phyloP scores from a whole-genome alignment of 2,797 vertebrate species.

The Streptopelia turtur region DNA sequence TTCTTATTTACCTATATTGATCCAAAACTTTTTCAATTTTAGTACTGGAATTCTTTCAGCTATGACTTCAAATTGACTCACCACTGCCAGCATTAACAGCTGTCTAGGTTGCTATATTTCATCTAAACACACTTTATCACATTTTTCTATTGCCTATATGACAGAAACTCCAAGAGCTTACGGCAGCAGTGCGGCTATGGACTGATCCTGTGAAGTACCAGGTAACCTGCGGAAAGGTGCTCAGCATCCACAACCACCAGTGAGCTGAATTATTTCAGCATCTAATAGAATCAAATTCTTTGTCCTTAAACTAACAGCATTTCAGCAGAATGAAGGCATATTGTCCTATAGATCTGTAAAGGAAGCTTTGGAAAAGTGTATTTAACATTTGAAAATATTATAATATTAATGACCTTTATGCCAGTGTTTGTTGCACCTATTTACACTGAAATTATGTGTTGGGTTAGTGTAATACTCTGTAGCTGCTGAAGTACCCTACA shows the following conservation, averaged over 20 bases:
- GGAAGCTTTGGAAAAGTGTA: neutral
- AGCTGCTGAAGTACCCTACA: neutral
- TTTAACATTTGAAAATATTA: neutral
- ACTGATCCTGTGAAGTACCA: neutral
- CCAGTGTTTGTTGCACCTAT: neutral
- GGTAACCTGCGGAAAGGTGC: neutral
- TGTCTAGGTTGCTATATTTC: neutral
- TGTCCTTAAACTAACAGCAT: neutral
- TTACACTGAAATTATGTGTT: neutral
- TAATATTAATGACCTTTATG: neutral
- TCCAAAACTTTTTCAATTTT: slow-evolving; percentile 44
- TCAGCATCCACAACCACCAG: neutral
- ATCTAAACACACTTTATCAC: slow-evolving; percentile 2
- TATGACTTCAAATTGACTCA: slow-evolving; percentile 8
- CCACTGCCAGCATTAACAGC: neutral
- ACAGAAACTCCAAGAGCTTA: neutral
- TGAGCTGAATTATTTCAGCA: neutral
- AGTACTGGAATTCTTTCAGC: neutral
- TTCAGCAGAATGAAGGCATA: neutral
- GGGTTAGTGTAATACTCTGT: neutral
- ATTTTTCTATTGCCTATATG: neutral
- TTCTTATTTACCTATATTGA: slow-evolving; percentile 46
- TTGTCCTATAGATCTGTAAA: neutral
- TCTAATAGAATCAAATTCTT: neutral
- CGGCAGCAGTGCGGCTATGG: neutral